Evolutionary conservation across 2,888 invertebrate species (phyloP).

Genomic region (Palloptera scutellata): DNA sequence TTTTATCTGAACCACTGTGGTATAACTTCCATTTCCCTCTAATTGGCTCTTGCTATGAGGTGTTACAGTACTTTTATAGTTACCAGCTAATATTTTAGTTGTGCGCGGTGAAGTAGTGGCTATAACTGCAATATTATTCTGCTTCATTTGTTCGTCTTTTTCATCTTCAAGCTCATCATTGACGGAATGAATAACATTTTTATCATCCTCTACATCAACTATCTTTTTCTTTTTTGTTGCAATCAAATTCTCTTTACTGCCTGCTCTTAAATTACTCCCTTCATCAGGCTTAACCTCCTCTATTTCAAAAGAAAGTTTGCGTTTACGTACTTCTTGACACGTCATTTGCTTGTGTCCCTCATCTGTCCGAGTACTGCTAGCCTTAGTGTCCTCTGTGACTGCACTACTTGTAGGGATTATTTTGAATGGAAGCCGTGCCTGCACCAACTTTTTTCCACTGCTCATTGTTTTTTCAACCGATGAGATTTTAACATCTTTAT

Average conservation of each 20-base stretch:
- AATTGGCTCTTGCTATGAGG: slow-evolving; percentile 24
- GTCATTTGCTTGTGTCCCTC: slow-evolving; percentile 6
- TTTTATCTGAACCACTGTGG: slow-evolving; percentile 52
- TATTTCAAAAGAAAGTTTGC: slow-evolving; percentile 54
- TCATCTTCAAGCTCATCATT: slow-evolving; percentile 30
- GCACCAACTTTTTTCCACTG: slow-evolving; percentile 68
- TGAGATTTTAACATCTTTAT: no score
- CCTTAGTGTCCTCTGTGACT: slow-evolving; percentile 5
- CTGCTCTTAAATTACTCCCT: neutral
- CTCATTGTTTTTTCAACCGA: slow-evolving; percentile 31
- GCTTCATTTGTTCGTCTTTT: neutral
- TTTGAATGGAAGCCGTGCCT: slow-evolving; percentile 72
- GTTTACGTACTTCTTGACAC: slow-evolving; percentile 48
- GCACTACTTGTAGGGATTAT: slow-evolving; percentile 47
- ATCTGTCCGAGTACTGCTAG: neutral
- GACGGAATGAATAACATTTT: slow-evolving; percentile 36
- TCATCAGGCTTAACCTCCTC: slow-evolving; percentile 27
- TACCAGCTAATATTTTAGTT: slow-evolving; percentile 14
- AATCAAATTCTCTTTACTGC: slow-evolving; percentile 39
- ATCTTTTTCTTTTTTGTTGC: slow-evolving; percentile 38
- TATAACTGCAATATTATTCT: neutral
- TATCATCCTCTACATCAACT: slow-evolving; percentile 7
- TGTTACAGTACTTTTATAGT: slow-evolving; percentile 38
- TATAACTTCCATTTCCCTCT: slow-evolving; percentile 27
- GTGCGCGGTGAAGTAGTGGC: slow-evolving; percentile 17